phyloP scores from a whole-genome alignment of 2,113 vertebrate species.

The Brachyhypopomus occidentalis region DNA sequence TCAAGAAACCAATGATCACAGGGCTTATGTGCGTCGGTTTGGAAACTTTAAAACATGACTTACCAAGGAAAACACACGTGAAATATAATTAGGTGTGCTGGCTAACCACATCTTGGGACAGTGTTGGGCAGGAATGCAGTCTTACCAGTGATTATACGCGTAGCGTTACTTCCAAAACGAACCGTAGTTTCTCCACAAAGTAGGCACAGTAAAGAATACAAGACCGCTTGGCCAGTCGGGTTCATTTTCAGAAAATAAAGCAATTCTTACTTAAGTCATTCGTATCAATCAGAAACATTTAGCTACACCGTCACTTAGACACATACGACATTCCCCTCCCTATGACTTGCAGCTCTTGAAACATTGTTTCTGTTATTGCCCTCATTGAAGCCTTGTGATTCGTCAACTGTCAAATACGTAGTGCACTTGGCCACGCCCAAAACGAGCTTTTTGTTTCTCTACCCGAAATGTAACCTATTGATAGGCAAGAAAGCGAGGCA shows the following conservation, averaged over 20 bases:
- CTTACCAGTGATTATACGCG: conserved; percentile 59
- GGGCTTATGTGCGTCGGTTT: neutral
- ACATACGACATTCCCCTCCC: neutral
- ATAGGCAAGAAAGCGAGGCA: too few species aligned
- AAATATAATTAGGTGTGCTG: neutral
- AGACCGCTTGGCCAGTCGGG: conserved; percentile 39
- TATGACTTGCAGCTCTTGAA: conserved; percentile 17
- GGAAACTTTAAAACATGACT: neutral
- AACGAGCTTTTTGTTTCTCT: too few species aligned
- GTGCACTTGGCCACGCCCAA: conserved; percentile 26
- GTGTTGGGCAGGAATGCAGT: neutral
- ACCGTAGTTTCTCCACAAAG: conserved; percentile 50
- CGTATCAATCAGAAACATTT: neutral
- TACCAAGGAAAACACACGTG: too few species aligned
- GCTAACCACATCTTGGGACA: neutral
- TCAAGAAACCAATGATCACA: neutral
- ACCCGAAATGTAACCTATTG: too few species aligned
- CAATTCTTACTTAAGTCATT: conserved; percentile 47
- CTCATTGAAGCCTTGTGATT: conserved; percentile 2
- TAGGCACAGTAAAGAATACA: conserved; percentile 62
- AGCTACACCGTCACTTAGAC: neutral
- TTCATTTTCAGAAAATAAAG: conserved; percentile 52
- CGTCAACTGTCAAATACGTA: conserved; percentile 41
- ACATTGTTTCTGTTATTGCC: conserved; percentile 28
- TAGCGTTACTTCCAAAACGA: conserved; percentile 52